These are phyloP conservation scores for Aphelinus certus DNA, from an alignment of 1,140 invertebrate genomes.

Conservation along the genomic window DNA sequence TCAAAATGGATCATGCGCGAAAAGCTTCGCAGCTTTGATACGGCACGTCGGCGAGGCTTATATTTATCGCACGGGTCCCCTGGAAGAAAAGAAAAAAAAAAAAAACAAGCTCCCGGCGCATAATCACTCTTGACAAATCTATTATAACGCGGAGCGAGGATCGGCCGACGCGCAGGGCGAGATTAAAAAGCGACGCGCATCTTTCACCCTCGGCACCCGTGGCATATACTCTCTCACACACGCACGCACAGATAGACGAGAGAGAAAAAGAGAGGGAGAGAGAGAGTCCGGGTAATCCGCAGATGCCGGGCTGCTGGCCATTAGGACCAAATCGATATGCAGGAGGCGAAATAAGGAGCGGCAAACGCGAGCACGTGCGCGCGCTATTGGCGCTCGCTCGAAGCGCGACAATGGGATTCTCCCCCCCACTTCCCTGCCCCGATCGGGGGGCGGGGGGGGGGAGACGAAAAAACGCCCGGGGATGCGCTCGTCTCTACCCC, in stretches of 20 bases:
- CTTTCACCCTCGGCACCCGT: too few relatives aligned
- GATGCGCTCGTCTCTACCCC: background rate
- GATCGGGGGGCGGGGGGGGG: background rate
- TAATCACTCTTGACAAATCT: slow-evolving; percentile 1
- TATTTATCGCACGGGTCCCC: too few relatives aligned
- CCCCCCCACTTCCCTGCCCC: slow-evolving; percentile 31
- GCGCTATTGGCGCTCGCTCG: slow-evolving; percentile 46
- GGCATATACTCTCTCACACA: too few relatives aligned
- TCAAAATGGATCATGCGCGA: too few relatives aligned
- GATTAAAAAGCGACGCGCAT: slow-evolving; percentile 8
- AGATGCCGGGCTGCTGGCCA: slow-evolving; percentile 51
- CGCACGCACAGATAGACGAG: too few relatives aligned
- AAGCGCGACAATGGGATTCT: slow-evolving; percentile 58
- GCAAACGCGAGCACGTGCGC: slow-evolving; percentile 41
- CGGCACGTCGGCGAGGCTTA: too few relatives aligned
- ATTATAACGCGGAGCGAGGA: slow-evolving; percentile 38
- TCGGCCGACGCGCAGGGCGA: background rate
- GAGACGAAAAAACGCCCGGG: slow-evolving; percentile 20
- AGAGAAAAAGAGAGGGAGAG: too few relatives aligned
- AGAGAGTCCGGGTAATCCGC: slow-evolving; percentile 42
- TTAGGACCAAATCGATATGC: slow-evolving; percentile 55
- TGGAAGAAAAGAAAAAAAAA: too few relatives aligned
- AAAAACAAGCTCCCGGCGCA: too few relatives aligned
- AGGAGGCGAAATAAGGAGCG: slow-evolving; percentile 48
- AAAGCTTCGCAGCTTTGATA: too few relatives aligned